Percentiles rank a stretch among this genome's conserved stretches.
These are phyloP conservation scores for Prosopocoilus inquinatus DNA, from an alignment of 2,888 invertebrate genomes.

Conservation along the genomic window DNA sequence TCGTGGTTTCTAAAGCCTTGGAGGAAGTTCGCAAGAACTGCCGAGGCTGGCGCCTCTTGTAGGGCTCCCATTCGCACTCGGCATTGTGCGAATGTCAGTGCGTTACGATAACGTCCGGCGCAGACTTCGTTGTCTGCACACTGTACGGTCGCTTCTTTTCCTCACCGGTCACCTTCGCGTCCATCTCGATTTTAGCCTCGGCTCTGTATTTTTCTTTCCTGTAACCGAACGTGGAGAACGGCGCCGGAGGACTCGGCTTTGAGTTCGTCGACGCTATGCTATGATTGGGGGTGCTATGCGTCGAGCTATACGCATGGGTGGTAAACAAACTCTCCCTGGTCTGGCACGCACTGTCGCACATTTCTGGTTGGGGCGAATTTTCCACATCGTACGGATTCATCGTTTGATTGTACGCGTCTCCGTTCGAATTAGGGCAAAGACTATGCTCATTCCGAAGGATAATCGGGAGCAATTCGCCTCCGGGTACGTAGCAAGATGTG, in stretches of 20 bases:
- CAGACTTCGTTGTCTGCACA: constrained; percentile 82
- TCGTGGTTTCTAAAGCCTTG: constrained; percentile 8
- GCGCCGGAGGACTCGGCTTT: constrained; percentile 43
- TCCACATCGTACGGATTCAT: constrained; percentile 27
- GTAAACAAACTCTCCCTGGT: constrained; percentile 77
- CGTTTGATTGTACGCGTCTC: constrained; percentile 39
- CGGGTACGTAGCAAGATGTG: constrained; percentile 53
- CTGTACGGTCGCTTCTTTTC: constrained; percentile 66
- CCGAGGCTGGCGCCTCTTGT: constrained; percentile 58
- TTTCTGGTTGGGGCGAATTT: constrained; percentile 51
- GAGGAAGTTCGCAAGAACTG: constrained; percentile 47
- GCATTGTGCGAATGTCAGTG: constrained; percentile 72
- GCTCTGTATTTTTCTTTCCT: constrained; percentile 55
- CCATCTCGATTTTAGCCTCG: constrained; percentile 62
- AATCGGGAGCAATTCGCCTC: constrained; percentile 49
- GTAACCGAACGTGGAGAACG: constrained; percentile 60
- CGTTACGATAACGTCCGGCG: constrained; percentile 86
- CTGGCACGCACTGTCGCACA: constrained; percentile 77
- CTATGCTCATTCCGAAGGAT: constrained; percentile 43
- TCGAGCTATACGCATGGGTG: constrained; percentile 45
- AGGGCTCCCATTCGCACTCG: constrained; percentile 65
- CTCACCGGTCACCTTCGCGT: constrained; percentile 32
- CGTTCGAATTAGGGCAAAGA: constrained; percentile 37
- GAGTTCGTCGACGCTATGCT: constrained; percentile 43
- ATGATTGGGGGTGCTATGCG: constrained; percentile 47